A percentile compares a stretch with the other conserved stretches of the same genome.
phyloP scores from a whole-genome alignment of 2,888 invertebrate genomes.

The Tipula vernalis region DNA sequence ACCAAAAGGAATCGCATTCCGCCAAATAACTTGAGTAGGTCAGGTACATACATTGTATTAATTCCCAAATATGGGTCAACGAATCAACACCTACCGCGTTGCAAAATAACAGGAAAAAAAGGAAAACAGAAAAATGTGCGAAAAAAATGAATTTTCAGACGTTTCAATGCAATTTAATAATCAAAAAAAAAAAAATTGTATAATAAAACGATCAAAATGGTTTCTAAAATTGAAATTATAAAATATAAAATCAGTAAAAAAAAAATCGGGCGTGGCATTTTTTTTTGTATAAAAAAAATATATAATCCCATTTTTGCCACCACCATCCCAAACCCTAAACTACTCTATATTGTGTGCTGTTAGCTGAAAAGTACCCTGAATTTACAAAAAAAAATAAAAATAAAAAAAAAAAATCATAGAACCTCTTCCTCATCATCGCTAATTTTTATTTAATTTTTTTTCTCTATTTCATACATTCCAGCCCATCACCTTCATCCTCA shows the following conservation, averaged over 20 bases:
- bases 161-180: background rate
- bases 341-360: background rate
- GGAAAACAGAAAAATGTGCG: background rate
- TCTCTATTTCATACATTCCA: background rate
- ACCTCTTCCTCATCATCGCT: background rate
- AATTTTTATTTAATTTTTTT: background rate
- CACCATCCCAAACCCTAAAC: background rate
- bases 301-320: background rate
- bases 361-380: background rate
- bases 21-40: background rate
- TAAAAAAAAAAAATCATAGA: background rate
- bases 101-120: background rate
- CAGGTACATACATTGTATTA: background rate
- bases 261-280: background rate
- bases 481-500: background rate
- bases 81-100: background rate
- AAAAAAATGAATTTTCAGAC: background rate
- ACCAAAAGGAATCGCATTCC: background rate
- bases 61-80: background rate
- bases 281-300: background rate
- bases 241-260: background rate
- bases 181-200: background rate
- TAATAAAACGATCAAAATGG: slow-evolving; percentile 4
- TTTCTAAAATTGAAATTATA: slow-evolving; percentile 4
- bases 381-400: background rate